Evolutionary conservation across 2,113 vertebrate genomes (phyloP).

Genomic region (Poecile atricapillus): DNA sequence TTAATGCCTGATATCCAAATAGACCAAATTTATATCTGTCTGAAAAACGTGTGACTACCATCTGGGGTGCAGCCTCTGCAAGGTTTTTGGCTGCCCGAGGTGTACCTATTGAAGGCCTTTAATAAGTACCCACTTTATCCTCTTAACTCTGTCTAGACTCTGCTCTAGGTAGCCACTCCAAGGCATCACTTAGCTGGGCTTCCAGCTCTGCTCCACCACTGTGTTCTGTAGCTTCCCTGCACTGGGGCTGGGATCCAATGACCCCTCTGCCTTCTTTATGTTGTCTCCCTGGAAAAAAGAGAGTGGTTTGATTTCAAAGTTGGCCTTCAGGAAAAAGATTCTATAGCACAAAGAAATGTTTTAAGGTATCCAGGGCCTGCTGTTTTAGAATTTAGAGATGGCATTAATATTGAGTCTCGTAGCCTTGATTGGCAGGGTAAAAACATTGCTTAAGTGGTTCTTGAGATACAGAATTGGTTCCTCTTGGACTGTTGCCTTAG

Average conservation of each 20-base stretch:
- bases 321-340: background rate
- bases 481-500: background rate
- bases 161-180: background rate
- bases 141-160: background rate
- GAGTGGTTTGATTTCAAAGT: background rate
- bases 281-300: background rate
- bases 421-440: background rate
- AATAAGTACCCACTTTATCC: background rate
- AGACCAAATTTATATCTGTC: background rate
- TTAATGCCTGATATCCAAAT: background rate
- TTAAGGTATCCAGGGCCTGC: background rate
- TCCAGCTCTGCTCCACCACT: background rate
- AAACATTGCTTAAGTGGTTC: background rate
- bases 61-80: rapidly evolving
- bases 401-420: background rate
- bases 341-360: background rate
- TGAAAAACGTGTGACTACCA: background rate
- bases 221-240: rapidly evolving
- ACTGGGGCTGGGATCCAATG: background rate
- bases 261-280: background rate
- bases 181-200: background rate
- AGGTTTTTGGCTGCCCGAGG: background rate
- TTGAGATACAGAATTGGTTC: background rate
- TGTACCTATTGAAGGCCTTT: background rate
- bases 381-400: background rate